phyloP scores from a whole-genome alignment of 2,797 vertebrate species.

The Garrulus glandarius region DNA sequence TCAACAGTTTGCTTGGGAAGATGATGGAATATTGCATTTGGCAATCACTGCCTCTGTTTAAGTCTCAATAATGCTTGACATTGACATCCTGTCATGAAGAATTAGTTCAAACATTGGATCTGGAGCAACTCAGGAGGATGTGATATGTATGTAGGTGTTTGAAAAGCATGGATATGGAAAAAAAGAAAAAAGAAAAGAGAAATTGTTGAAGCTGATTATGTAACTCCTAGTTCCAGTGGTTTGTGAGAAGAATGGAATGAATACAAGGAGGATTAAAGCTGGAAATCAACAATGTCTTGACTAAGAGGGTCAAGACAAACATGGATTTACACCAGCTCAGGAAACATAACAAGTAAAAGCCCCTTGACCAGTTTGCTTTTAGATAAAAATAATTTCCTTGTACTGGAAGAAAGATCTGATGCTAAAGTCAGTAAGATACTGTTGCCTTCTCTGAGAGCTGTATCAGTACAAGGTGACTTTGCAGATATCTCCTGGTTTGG shows the following conservation, averaged over 20 bases:
- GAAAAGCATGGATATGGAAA: background rate
- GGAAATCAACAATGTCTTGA: background rate
- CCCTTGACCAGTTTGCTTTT: background rate
- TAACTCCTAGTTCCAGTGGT: conserved; percentile 1
- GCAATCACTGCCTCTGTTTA: background rate
- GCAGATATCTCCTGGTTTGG: background rate
- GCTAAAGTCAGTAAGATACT: background rate
- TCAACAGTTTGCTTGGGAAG: background rate
- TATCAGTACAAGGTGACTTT: background rate
- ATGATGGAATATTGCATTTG: background rate
- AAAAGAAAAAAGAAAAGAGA: background rate
- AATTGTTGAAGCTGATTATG: conserved; percentile 2
- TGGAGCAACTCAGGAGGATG: conserved; percentile 31
- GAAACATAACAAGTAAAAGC: background rate
- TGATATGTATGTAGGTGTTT: conserved; percentile 57
- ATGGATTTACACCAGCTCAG: background rate
- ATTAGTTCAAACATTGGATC: conserved; percentile 38
- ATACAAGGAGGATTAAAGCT: background rate
- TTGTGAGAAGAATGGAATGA: background rate
- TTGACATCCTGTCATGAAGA: conserved; percentile 38
- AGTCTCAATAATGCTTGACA: conserved; percentile 19
- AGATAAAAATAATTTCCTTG: background rate
- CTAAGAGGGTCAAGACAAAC: background rate
- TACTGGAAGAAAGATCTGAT: background rate
- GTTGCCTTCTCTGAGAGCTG: background rate